Percentiles rank a stretch among this genome's conserved stretches.
Conservation (phyloP, 2,797 vertebrate species). For the Lateolabrax maculatus region DNA sequence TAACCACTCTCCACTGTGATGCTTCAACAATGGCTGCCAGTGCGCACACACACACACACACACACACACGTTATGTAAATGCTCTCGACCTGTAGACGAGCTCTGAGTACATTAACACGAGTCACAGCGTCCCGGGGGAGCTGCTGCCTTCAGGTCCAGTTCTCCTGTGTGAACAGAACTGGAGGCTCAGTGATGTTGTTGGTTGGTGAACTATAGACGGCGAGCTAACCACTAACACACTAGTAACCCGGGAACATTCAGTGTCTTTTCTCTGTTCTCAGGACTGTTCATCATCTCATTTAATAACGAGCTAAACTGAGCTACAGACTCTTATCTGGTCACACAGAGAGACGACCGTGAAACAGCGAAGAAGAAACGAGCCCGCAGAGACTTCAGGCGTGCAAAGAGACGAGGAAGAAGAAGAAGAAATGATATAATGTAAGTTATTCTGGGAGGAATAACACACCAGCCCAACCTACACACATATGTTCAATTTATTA, state of each 20-base stretch:
- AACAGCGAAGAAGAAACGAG: background rate
- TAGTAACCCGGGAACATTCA: too few relatives aligned
- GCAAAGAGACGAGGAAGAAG: constrained; percentile 14
- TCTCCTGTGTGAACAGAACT: too few relatives aligned
- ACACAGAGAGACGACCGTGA: too few relatives aligned
- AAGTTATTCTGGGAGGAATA: constrained; percentile 33
- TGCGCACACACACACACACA: background rate
- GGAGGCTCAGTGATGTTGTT: background rate
- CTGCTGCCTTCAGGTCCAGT: too few relatives aligned
- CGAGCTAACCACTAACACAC: too few relatives aligned
- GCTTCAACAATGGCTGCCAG: constrained; percentile 13
- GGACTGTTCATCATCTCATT: too few relatives aligned
- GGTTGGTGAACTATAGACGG: too few relatives aligned
- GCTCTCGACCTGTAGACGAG: background rate
- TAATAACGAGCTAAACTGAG: too few relatives aligned
- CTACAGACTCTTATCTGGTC: too few relatives aligned
- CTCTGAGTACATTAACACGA: background rate
- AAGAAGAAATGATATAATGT: constrained; percentile 9
- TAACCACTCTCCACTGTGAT: background rate
- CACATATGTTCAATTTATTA: background rate
- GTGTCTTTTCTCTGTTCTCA: too few relatives aligned
- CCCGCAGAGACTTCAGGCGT: background rate
- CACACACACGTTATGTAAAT: background rate
- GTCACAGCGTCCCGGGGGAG: too few relatives aligned
- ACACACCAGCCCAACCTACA: constrained; percentile 7